Percentiles rank a stretch among this genome's conserved stretches.
phyloP scores from a whole-genome alignment of 64 coral and sea anemone genomes.

The Acropora tenuis region DNA sequence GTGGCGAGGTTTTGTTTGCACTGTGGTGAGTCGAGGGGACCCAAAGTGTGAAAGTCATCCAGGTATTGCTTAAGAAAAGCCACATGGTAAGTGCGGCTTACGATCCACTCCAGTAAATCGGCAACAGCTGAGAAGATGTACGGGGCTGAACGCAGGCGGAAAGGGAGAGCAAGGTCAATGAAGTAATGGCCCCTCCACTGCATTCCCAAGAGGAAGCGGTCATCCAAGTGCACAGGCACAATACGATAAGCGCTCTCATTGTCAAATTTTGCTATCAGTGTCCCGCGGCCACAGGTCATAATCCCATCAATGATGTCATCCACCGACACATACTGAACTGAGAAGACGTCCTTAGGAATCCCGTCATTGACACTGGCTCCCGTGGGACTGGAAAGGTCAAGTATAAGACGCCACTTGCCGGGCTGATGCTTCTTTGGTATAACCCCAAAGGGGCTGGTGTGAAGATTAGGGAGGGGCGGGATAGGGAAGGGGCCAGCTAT shows the following conservation, averaged over 20 bases:
- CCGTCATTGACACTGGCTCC: conserved; percentile 62
- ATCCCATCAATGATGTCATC: conserved; percentile 11
- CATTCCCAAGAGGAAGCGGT: conserved; percentile 41
- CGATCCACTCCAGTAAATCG: conserved; percentile 13
- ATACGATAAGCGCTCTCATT: conserved; percentile 10
- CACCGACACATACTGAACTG: conserved; percentile 11
- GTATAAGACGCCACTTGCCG: conserved; percentile 53
- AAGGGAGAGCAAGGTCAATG: conserved; percentile 40
- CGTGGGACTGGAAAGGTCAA: conserved; percentile 10
- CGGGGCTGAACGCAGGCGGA: conserved; percentile 27
- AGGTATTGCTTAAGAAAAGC: conserved; percentile 6
- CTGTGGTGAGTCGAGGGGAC: neutral
- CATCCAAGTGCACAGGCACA: conserved; percentile 36
- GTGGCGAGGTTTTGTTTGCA: neutral
- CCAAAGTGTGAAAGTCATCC: conserved; percentile 26
- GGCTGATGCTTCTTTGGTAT: conserved; percentile 7
- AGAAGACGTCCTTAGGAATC: neutral
- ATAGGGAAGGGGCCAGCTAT: conserved; percentile 2
- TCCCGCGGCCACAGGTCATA: neutral
- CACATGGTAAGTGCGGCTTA: neutral
- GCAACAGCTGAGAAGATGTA: conserved; percentile 36
- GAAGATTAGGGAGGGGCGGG: neutral
- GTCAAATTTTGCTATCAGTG: conserved; percentile 58
- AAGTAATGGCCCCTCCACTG: conserved; percentile 18
- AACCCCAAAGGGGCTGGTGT: neutral